phyloP scores from a whole-genome alignment of 2,797 vertebrate species.

The Argyrosomus regius region DNA sequence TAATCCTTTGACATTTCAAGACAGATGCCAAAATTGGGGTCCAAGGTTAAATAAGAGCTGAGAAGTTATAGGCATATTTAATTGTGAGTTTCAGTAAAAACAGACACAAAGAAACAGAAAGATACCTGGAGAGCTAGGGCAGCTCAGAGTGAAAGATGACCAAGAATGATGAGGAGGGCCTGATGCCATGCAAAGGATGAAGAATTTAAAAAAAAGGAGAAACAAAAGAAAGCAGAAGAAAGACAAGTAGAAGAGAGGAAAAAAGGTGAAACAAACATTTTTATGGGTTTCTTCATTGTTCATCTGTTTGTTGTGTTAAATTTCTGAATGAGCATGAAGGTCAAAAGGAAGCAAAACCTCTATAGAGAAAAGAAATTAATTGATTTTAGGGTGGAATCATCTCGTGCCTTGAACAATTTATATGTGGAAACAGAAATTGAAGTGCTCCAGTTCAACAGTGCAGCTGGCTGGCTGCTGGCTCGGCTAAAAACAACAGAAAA shows the following conservation, averaged over 20 bases:
- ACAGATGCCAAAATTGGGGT: neutral
- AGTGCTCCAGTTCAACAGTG: conserved; percentile 20
- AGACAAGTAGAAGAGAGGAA: neutral
- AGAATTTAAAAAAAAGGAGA: conserved; percentile 21
- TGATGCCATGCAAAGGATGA: conserved; percentile 61
- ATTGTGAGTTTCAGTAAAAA: neutral
- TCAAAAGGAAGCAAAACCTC: neutral
- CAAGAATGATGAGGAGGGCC: conserved; percentile 83
- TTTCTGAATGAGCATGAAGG: neutral
- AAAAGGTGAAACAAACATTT: conserved; percentile 14
- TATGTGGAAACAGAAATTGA: conserved; percentile 14
- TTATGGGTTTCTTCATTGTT: neutral
- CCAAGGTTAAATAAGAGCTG: neutral
- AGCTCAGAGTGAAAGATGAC: conserved; percentile 85
- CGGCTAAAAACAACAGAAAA: conserved; percentile 66
- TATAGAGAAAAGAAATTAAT: neutral
- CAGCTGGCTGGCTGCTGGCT: conserved; percentile 55
- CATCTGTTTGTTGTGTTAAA: neutral
- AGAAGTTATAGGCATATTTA: neutral
- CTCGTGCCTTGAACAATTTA: neutral
- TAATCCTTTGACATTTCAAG: neutral
- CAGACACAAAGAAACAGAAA: conserved; percentile 26
- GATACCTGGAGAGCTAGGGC: conserved; percentile 84
- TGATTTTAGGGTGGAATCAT: neutral
- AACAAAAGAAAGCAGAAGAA: conserved; percentile 11